Base-by-base conservation (phyloP, 2,888 invertebrate species). In the Periphyllus acericola region DNA sequence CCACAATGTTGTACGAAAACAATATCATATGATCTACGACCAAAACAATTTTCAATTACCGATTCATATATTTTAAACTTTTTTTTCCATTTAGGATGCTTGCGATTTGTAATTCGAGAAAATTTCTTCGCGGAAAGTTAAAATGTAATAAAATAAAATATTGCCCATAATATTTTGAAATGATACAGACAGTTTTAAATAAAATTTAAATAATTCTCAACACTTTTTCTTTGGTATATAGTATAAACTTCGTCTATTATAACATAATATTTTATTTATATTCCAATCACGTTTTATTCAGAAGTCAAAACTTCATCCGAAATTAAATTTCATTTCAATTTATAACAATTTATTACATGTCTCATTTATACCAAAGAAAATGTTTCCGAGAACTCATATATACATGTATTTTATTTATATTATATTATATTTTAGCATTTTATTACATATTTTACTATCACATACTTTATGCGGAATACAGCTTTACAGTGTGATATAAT, bases 251-350 rank as follows among this genome's bases (percentile, higher is more conserved):
- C 40, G 5, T 68, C 11, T 29, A 46, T 66, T 81, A 40, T 68
- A n/a, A 46, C 46, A 46, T n/a, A 25, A n/a, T 68, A n/a, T n/a
- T 81, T 52, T 72, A 72, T 52, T 72, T 34, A 34, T 52, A 82
- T 72, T 82, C 72, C 46, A 72, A 52, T 72, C 82, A 72, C 82
- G 82, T 82, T 82, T 82, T 29, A 52, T 82, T 82, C 52, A 55
- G 34, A 72, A 82, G 71, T 71, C 68, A 46, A 82, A 82, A 71
- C 46, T 82, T 82, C 25, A 32, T 32, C n/a, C 72, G 8, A 72
- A 82, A 71, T 52, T 82, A 72, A 21, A 82, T 72, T 82, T 46
- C 46, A 52, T 82, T 82, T 82, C 36, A 72, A 82, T 52, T 52
- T 55, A 72, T 72, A 81, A 79, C 52, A 66, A 71, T 46, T 46